Percentiles rank a stretch among this genome's conserved stretches.
Conservation (phyloP, 2,797 vertebrate genomes). For the Galago senegalensis region DNA sequence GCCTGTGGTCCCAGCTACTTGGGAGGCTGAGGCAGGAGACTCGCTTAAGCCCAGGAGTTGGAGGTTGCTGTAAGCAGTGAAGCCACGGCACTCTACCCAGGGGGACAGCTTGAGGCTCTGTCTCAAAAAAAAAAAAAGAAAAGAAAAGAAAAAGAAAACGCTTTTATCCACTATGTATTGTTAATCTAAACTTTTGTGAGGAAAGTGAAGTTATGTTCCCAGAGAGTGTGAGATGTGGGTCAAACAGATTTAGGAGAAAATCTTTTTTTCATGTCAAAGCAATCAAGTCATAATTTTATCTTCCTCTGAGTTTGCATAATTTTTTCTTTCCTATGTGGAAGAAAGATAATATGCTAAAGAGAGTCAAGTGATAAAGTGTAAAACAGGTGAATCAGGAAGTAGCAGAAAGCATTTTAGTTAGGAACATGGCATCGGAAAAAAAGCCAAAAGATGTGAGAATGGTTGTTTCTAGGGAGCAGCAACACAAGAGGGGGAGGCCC, state of each 20-base stretch:
- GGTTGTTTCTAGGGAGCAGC: neutral
- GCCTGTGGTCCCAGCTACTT: no score
- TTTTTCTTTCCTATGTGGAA: neutral
- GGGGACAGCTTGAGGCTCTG: no score
- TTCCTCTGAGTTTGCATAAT: neutral
- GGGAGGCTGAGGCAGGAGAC: no score
- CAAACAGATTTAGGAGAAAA: neutral
- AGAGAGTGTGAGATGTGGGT: neutral
- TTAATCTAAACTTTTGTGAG: neutral
- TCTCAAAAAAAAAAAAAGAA: no score
- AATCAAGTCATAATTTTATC: neutral
- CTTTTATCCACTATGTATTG: no score
- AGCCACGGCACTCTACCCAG: no score
- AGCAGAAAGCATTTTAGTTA: neutral
- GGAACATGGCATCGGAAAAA: neutral
- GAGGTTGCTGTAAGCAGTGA: no score
- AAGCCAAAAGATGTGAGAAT: neutral
- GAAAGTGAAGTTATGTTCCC: neutral
- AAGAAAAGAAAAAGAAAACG: neutral
- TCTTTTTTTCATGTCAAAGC: neutral
- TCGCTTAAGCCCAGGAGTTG: no score
- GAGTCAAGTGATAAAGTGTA: neutral
- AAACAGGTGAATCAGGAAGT: neutral
- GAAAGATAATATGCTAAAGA: neutral
- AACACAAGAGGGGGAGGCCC: rapidly evolving